Evolutionary conservation across 2,888 invertebrate genomes (phyloP), one percentile per base, ranked within the genome.

Genomic region (Noctuana brunneofusca): DNA sequence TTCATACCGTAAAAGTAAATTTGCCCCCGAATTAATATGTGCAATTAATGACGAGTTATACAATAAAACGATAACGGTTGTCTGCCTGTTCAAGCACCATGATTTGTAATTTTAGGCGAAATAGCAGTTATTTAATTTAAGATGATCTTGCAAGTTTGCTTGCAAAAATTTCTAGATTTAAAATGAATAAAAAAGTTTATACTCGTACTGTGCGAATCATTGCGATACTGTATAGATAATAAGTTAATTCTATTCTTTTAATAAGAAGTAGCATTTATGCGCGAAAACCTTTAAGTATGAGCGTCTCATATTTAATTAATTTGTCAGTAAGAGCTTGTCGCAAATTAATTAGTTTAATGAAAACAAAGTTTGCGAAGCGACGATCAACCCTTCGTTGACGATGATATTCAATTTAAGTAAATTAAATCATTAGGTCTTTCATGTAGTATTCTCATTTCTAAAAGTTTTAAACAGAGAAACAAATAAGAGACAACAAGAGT

Each of bases 291-390:
- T 24, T 24, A 3, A 24, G 41, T 43, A 18, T 55, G 43, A 55
- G 55, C 14, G 27, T 43, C 11, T 55, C 41, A 55, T 22, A 27
- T 55, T 55, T 55, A 55, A 55, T 55, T 55, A 55, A 43, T 55
- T 43, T 55, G 38, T 55, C 55, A 55, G 55, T 27, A 27, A 41
- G 43, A 30, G 27, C 55, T 38, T 41, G 35, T 58, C 46, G 35
- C 32, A 49, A 58, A 35, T 58, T 58, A 58, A 58, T 58, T 49
- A 35, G 35, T 58, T 49, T 35, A 38, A 58, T 38, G 48, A 58
- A 58, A 58, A 35, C 49, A 58, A 55, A 43, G 27, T 55, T 49
- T 58, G 32, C 24, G 27, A 2, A 30, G 22, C 58, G 46, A 32
- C 48, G 24, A 58, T 49, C 49, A 14, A 49, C 49, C 49, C 49